Base-by-base conservation (phyloP, 2,797 vertebrate species). In the Anas capensis region DNA sequence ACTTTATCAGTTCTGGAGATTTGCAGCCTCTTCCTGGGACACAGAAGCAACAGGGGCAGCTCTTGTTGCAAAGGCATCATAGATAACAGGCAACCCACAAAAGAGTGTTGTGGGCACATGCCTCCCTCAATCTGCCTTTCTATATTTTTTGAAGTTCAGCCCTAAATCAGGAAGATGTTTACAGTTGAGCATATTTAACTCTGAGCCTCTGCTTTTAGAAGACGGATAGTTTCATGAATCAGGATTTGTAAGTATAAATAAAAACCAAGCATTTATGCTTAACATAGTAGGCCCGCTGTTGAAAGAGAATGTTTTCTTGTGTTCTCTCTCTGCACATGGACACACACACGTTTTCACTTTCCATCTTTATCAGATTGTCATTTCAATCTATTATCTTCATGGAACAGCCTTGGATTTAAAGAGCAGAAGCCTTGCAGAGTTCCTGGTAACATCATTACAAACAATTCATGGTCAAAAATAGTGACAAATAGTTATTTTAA, bases 111-210 rank as follows among this genome's bases (percentile, higher is more conserved):
- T 19, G 20, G 20, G 4, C 36, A 72, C 2, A 0, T 10, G 46
- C 16, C 14, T 31, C 20, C 40, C 78, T 73, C 68, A 61, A 27
- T 61, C 57, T 77, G 17, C 72, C 40, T 85, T 18, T 31, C n/a
- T 46, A 64, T 46, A 38, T 79, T 94, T 62, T 81, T 62, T 83
- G 42, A 94, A 95, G 88, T 56, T 73, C 29, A 82, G 33, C 79
- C 44, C 34, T 49, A 69, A 61, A 65, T 65, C n/a, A 34, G 49
- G 70, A 88, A 90, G 81, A 83, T 5, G 10, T 49, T 92, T 42
- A 3, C 64, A 95, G 34, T 40, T 0, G 0, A 57, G 31, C 21
- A 8, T 61, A 40, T 16, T 90, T 46, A 69, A 61, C 14, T 54
- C 65, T 31, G 26, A 90, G 49, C 5, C 23, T 84, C 26, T 90